Evolutionary conservation across 2,113 vertebrate species (phyloP).

Genomic region (Sterna hirundo): DNA sequence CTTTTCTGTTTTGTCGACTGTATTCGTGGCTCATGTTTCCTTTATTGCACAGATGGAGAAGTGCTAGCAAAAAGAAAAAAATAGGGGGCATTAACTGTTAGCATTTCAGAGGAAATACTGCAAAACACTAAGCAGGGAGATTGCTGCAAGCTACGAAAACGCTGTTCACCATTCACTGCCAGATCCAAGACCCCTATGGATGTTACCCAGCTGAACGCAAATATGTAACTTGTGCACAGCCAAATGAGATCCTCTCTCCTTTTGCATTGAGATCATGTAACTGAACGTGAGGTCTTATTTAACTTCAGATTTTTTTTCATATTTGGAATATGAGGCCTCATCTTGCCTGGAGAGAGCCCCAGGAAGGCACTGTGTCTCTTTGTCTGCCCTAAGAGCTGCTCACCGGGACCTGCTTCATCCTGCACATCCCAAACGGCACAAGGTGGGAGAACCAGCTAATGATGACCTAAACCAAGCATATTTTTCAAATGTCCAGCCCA

Average conservation of each 20-base stretch:
- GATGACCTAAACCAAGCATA: background rate
- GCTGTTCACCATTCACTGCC: background rate
- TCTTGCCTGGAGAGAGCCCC: background rate
- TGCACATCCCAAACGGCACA: accelerated
- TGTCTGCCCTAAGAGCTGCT: background rate
- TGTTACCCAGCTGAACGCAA: background rate
- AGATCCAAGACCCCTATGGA: background rate
- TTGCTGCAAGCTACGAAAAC: background rate
- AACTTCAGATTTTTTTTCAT: background rate
- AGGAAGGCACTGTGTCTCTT: background rate
- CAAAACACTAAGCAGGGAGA: background rate
- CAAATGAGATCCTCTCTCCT: background rate
- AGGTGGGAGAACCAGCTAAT: background rate
- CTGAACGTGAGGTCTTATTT: background rate
- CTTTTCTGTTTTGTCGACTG: background rate
- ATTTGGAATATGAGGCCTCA: background rate
- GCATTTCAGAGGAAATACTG: constrained; percentile 25
- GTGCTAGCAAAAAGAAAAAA: constrained; percentile 12
- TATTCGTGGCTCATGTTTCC: background rate
- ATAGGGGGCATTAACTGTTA: background rate
- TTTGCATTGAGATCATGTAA: background rate
- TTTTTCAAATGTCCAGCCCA: background rate
- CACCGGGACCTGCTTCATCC: background rate
- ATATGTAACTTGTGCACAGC: background rate
- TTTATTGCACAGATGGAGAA: constrained; percentile 25